Evolutionary conservation across 2,113 vertebrate genomes (phyloP), one percentile per base, ranked within the genome.

Genomic region (Urocynchramus pylzowi): DNA sequence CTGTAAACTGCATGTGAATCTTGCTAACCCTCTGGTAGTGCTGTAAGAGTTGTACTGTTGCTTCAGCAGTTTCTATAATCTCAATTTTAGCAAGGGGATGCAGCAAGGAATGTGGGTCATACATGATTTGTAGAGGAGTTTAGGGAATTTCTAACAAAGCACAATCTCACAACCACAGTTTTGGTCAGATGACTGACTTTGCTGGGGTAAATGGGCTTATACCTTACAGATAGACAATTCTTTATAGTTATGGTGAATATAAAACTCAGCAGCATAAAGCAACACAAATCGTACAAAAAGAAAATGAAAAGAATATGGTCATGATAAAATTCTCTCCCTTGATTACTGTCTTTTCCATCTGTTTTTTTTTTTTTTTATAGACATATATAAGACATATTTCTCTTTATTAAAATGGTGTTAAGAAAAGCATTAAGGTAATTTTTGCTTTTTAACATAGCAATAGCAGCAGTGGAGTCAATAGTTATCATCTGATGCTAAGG

Each of bases 401-500:
- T 54, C 42, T 45, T 31, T 30, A 64, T 14, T 7, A 52, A 82
- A 77, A 87, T 33, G 5, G 2, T 50, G 3, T 67, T 20, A 27
- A 67, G 26, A 73, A 78, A 89, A 74, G 2, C 44, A 59, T 2
- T 63, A 20, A n/a, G 8, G 4, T 59, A 21, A 54, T 63, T 73
- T 84, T 59, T 76, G 13, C 19, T 49, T 89, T 91, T 59, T 73
- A 54, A 50, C 16, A 23, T 24, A 68, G 10, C 60, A 41, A 54
- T 12, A 76, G 20, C 37, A 91, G 9, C 35, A 86, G 50, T 50
- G 5, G 45, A 67, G 23, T 45, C 15, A 63, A 35, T 6, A 80
- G 12, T 31, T 87, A 28, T 15, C 13, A 73, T 35, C 11, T 0
- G 0, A 53, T 61, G 8, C 3, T 13, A 54, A 45, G 7, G 6